These are phyloP conservation scores for Malacoctenus gilli DNA, from an alignment of 2,797 vertebrate species.

Conservation along the genomic window DNA sequence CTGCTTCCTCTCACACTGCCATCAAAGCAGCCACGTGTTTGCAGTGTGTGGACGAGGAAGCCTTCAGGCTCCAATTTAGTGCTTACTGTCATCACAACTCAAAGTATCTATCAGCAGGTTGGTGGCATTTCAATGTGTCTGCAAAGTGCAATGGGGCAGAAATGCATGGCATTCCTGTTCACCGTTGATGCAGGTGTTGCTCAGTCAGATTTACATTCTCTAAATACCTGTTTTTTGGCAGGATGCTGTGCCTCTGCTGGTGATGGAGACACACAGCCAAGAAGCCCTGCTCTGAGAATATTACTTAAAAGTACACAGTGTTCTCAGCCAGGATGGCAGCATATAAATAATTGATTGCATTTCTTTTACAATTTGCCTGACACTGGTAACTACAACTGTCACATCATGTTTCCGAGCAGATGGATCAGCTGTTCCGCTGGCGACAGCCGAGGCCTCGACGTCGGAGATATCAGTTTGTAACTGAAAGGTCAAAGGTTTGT, in stretches of 20 bases:
- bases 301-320: background rate
- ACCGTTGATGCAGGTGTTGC: background rate
- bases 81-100: background rate
- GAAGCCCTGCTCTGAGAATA: background rate
- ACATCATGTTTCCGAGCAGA: no score
- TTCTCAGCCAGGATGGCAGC: no score
- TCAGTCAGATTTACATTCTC: background rate
- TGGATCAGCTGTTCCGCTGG: no score
- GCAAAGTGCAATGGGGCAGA: background rate
- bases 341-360: background rate
- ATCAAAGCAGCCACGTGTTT: slow-evolving; percentile 40
- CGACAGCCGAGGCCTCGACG: no score
- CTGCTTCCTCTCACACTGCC: slow-evolving; percentile 31
- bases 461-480: no score
- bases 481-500: no score
- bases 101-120: background rate
- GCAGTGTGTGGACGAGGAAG: background rate
- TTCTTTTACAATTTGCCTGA: no score
- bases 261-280: no score
- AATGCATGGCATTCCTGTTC: background rate
- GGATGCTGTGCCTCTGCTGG: background rate
- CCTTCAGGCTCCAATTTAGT: slow-evolving; percentile 6
- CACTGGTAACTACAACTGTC: background rate
- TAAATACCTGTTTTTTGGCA: background rate
- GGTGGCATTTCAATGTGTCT: background rate